Evolutionary conservation across 2,888 invertebrate species (phyloP).

Genomic region (Drosophila phalerata): DNA sequence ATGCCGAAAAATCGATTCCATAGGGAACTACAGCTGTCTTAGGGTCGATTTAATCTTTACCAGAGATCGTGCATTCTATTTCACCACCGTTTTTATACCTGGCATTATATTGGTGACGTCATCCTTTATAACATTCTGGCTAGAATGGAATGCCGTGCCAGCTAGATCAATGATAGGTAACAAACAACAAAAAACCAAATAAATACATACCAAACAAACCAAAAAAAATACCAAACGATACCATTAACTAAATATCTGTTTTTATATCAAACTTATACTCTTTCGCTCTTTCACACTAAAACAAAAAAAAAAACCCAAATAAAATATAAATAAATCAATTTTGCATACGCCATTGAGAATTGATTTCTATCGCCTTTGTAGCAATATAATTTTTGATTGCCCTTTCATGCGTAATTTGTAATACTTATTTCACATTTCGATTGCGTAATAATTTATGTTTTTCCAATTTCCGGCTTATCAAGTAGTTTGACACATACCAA

Average conservation of each 20-base stretch:
- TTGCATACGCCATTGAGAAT: slow-evolving; percentile 54
- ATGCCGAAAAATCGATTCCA: slow-evolving; percentile 39
- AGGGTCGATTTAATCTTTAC: slow-evolving; percentile 97
- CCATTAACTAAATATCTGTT: slow-evolving; percentile 22
- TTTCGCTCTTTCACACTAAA: slow-evolving; percentile 42
- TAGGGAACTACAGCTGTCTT: slow-evolving; percentile 98
- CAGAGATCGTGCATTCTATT: slow-evolving; percentile 98
- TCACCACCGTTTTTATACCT: slow-evolving; percentile 98
- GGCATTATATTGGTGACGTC: slow-evolving; percentile 98
- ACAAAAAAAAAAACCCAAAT: slow-evolving; percentile 36
- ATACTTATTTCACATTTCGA: slow-evolving; percentile 48
- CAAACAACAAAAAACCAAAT: slow-evolving; percentile 48
- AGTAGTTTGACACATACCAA: slow-evolving; percentile 33
- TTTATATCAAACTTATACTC: slow-evolving; percentile 39
- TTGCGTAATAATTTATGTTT: slow-evolving; percentile 39
- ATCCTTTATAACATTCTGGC: slow-evolving; percentile 98
- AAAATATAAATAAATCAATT: slow-evolving; percentile 43
- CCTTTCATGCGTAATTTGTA: slow-evolving; percentile 53
- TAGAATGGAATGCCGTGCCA: slow-evolving; percentile 98
- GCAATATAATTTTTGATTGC: slow-evolving; percentile 56
- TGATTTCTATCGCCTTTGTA: slow-evolving; percentile 67
- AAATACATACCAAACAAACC: slow-evolving; percentile 12
- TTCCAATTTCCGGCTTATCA: slow-evolving; percentile 26
- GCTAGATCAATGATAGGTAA: slow-evolving; percentile 98
- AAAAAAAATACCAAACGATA: slow-evolving; percentile 26